Conservation (phyloP, 1,140 invertebrate species). For the Coelopa frigida region DNA sequence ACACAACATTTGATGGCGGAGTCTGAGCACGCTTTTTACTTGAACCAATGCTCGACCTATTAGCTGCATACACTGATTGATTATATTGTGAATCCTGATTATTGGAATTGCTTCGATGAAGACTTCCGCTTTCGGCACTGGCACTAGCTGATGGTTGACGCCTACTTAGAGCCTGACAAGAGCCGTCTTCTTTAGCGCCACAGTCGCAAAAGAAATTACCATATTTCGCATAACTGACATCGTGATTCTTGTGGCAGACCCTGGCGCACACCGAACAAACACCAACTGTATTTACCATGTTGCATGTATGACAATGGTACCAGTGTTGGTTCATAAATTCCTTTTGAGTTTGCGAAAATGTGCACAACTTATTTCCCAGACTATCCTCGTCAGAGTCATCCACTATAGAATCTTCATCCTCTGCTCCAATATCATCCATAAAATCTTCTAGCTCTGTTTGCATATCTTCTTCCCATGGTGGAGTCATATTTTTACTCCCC, state of each 20-base stretch:
- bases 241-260: constrained; percentile 94
- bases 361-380: constrained; percentile 89
- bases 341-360: constrained; percentile 93
- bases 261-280: constrained; percentile 95
- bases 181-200: constrained; percentile 88
- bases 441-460: constrained; percentile 64
- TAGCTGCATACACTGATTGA: not conserved
- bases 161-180: constrained; percentile 43
- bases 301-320: constrained; percentile 98
- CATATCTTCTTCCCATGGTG: constrained; percentile 73
- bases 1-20: no score
- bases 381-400: constrained; percentile 96
- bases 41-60: not conserved
- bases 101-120: not conserved
- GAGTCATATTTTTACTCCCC: constrained; percentile 55
- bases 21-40: not conserved
- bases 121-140: not conserved
- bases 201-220: constrained; percentile 99
- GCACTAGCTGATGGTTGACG: constrained; percentile 16
- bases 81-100: no score
- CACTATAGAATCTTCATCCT: constrained; percentile 84
- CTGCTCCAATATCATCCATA: constrained; percentile 69
- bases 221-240: constrained; percentile 96
- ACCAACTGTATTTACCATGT: constrained; percentile 96
- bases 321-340: constrained; percentile 98